These are phyloP conservation scores for Eueremaeus valkanovi DNA, from an alignment of 2,888 invertebrate genomes.

Conservation along the genomic window DNA sequence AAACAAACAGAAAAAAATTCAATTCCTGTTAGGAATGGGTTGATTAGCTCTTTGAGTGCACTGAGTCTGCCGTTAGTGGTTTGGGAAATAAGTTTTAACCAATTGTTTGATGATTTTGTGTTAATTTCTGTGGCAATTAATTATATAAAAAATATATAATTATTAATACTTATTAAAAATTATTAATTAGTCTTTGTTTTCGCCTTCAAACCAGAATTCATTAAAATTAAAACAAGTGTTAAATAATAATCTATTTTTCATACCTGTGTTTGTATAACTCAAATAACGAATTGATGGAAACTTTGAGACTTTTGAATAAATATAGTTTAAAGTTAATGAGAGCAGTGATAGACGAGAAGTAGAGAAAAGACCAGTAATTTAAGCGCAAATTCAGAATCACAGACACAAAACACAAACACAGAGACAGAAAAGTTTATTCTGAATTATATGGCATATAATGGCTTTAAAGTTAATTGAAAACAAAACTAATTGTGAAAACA, in stretches of 20 bases:
- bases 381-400: background rate
- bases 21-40: no score
- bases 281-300: background rate
- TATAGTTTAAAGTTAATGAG: background rate
- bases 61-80: no score
- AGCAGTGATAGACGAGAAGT: background rate
- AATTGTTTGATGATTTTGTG: no score
- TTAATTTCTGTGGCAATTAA: no score
- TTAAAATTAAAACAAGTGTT: background rate
- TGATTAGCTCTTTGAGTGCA: no score
- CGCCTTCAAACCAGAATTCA: no score
- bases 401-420: constrained; percentile 28
- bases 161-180: no score
- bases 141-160: no score
- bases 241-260: background rate
- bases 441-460: constrained; percentile 8
- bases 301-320: background rate
- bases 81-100: no score
- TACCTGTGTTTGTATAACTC: constrained; percentile 6
- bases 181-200: no score
- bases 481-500: constrained; percentile 16
- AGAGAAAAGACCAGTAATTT: background rate
- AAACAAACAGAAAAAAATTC: no score
- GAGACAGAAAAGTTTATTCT: no score
- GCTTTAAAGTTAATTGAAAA: constrained; percentile 19